phyloP scores from a whole-genome alignment of 1,140 invertebrate genomes.

The Augochlora pura region DNA sequence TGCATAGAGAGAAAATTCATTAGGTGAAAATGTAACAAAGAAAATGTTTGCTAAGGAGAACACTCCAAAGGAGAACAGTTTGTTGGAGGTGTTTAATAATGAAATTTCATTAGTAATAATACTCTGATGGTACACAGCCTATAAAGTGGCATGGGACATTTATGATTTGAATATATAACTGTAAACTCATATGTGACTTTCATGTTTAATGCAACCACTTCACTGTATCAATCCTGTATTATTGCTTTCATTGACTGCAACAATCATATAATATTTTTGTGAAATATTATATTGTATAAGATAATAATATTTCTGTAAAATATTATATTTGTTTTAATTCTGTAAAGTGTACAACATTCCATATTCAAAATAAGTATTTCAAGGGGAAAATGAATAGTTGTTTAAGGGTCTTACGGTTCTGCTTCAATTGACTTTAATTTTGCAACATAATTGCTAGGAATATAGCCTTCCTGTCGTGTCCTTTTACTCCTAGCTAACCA shows the following conservation, averaged over 20 bases:
- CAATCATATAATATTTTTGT: background rate
- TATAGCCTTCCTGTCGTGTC: conserved; percentile 97
- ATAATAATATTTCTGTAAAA: too few species aligned
- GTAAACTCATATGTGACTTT: conserved; percentile 47
- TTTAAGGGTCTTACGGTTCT: conserved; percentile 94
- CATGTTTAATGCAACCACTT: conserved; percentile 32
- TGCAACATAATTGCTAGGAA: conserved; percentile 99
- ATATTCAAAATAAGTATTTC: background rate
- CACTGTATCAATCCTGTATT: background rate
- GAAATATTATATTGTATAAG: background rate
- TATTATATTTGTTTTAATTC: too few species aligned
- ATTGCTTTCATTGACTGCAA: background rate
- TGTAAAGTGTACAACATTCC: too few species aligned
- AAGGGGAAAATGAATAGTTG: background rate
- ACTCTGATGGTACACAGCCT: background rate
- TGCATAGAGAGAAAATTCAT: conserved; percentile 32
- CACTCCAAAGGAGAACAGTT: background rate
- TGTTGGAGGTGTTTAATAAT: conserved; percentile 7
- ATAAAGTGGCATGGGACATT: background rate
- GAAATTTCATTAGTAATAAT: background rate
- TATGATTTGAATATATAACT: conserved; percentile 45
- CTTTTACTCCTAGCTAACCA: conserved; percentile 98
- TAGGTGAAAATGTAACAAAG: conserved; percentile 40
- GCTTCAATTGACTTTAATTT: conserved; percentile 99
- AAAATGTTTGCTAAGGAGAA: background rate